Base-by-base conservation (phyloP, 2,797 vertebrate species). In the Lepus oiostolus region DNA sequence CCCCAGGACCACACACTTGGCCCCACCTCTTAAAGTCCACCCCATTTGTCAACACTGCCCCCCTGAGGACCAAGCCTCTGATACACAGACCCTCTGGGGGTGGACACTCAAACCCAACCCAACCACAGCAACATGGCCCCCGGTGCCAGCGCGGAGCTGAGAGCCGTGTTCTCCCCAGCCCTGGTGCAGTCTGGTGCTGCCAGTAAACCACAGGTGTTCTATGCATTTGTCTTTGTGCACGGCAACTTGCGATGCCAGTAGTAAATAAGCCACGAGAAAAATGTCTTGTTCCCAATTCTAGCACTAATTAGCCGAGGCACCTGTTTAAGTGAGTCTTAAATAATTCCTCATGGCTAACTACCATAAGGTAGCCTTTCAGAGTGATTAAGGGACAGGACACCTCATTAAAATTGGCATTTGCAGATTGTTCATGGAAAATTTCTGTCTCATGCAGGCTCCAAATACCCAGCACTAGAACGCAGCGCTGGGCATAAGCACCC, bases 321-420 rank as follows among this genome's bases (percentile, higher is more conserved):
- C 21, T 74, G 54, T 88, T 92, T 83, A 58, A 86, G 72, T 47
- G 74, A 28, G 28, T 67, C 47, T 11, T 70, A 85, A 63, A 8
- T 92, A 68, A 60, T 70, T 93, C 47, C 30, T 28, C 16, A 62
- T 7, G 0, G 24, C 22, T 85, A 60, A 62, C 38, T 22, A 26
- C 4, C 54, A 28, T 12, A n/a, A 60, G n/a, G 16, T 38, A 79
- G 28, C 19, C 52, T 74, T 42, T 65, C n/a, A 54, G 21, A 30
- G 22, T 50, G 80, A 32, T 54, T 0, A 7, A 54, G 47, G 8
- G 62, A 50, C 5, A 42, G 22, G 68, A 54, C 5, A 54, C 22
- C 22, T 65, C 62, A 9, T 83, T 32, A 54, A 54, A 80, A 87
- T 4, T 24, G 75, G 17, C n/a, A 16, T 68, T 65, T 75, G 26